Base-by-base conservation (phyloP, 2,888 invertebrate genomes). In the Scaeva pyrastri region DNA sequence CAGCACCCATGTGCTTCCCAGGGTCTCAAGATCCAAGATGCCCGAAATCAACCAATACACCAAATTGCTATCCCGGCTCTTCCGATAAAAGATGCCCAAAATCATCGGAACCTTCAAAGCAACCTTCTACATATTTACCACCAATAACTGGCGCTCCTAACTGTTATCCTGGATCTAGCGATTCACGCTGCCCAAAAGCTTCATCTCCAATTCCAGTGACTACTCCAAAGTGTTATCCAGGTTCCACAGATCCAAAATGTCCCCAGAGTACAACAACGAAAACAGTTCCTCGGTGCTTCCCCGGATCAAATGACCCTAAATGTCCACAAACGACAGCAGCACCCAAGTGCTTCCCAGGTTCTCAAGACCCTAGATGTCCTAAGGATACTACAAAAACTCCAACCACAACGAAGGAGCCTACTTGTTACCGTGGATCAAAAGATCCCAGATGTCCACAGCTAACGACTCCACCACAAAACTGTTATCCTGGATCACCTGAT, bases 151-250 rank as follows among this genome's bases (percentile, higher is more conserved):
- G 68, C n/a, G 84, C 56, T 31, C 87, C 88, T 2, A 87, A 86
- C 1, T 90, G 93, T 48, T 93, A 89, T 74, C 93, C 93, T 0
- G 93, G 93, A 0, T 90, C 91, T 0, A 89, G 21, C 88, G 89
- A 90, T 66, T 88, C 89, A 21, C 21, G 88, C 10, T 14, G 52
- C 5, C 50, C 50, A 21, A 19, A 21, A 21, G 12, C 11, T 21
- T 21, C 50, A 12, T 23, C 52, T 21, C 52, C 52, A 12, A 7
- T 21, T 21, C 19, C 21, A 21, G n/a, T n/a, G 2, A 50, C 70
- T 55, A 39, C 68, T 6, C 14, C n/a, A 26, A 21, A 71, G 2
- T 90, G 90, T 36, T 90, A 39, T 39, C 39, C 10, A 11, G 12
- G 39, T 11, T 39, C 39, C 11, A 3, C 7, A 7, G 39, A 39